Evolutionary conservation across 2,113 vertebrate species (phyloP), one percentile per base, ranked within the genome.

Genomic region (Gasterosteus aculeatus): DNA sequence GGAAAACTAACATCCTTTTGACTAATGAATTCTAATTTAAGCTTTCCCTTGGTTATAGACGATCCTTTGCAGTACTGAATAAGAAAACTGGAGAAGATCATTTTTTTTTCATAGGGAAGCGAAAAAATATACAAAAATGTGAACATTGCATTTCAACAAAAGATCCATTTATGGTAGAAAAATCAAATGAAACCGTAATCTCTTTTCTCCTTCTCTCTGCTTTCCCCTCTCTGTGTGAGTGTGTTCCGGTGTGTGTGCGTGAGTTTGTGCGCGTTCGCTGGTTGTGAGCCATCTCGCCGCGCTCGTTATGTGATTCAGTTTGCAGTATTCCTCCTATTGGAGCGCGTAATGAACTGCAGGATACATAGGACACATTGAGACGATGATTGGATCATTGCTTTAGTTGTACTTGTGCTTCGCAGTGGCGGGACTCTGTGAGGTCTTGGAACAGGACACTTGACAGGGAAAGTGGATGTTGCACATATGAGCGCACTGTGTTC

Each of bases 131-230:
- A 66, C 70, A 72, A 54, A 85, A 88, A 87, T 60, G 57, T 2
- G 49, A 84, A 74, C 59, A 83, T 90, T 86, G 72, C 78, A 85
- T 86, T 82, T 77, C 66, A 85, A 82, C 77, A 85, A 85, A 88
- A 72, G 78, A 81, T 79, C 86, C 29, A 90, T 86, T 82, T 88
- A 81, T 19, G 51, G 70, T 80, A 42, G 76, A 61, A 87, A 26
- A 89, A 87, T 88, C 60, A 86, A 89, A 90, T 85, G 69, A 83
- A 89, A 70, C 68, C n/a, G 66, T 83, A 78, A 81, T 85, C 81
- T 51, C 58, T 78, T 64, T 47, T 44, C 41, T 75, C 76, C 78
- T 68, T 57, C 60, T 7, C 84, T 59, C 74, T 70, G 47, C 16
- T 61, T 63, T 33, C 41, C 53, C 18, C 29, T 35, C 66, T 82